phyloP scores from a whole-genome alignment of 2,888 invertebrate species.

The Ectemnius lituratus region DNA sequence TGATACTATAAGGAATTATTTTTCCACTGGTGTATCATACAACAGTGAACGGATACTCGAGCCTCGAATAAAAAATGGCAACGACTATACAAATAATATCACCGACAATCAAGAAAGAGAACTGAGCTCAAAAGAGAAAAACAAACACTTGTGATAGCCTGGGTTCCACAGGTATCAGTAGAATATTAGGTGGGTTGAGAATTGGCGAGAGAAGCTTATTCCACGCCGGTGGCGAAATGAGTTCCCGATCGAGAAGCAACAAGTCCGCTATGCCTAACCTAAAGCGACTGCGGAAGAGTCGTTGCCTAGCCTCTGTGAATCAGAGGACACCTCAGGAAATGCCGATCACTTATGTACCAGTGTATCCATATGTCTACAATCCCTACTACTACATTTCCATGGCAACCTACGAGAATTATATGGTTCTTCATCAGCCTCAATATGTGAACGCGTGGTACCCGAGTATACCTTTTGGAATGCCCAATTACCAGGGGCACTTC shows the following conservation, averaged over 20 bases:
- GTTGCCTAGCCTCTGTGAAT: conserved; percentile 43
- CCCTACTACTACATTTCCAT: conserved; percentile 41
- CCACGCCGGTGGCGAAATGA: conserved; percentile 21
- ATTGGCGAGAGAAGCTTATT: too few species aligned
- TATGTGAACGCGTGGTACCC: too few species aligned
- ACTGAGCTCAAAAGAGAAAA: too few species aligned
- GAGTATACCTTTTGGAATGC: conserved; percentile 30
- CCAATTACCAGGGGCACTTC: conserved; percentile 30
- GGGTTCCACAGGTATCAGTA: too few species aligned
- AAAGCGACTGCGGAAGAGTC: conserved; percentile 25
- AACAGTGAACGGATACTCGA: too few species aligned
- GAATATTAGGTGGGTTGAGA: too few species aligned
- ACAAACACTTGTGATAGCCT: too few species aligned
- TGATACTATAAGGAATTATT: conserved; percentile 2
- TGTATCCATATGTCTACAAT: conserved; percentile 33
- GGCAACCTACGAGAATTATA: conserved; percentile 45
- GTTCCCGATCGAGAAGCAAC: conserved; percentile 37
- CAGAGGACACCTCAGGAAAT: conserved; percentile 40
- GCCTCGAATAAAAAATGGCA: too few species aligned
- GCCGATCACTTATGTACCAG: conserved; percentile 19
- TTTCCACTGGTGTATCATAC: too few species aligned
- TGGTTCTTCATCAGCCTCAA: conserved; percentile 36
- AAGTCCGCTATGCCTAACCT: conserved; percentile 24
- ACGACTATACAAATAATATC: too few species aligned
- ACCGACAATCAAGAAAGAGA: too few species aligned